Base-by-base conservation (phyloP, 2,888 invertebrate species). In the Beris chalybata region DNA sequence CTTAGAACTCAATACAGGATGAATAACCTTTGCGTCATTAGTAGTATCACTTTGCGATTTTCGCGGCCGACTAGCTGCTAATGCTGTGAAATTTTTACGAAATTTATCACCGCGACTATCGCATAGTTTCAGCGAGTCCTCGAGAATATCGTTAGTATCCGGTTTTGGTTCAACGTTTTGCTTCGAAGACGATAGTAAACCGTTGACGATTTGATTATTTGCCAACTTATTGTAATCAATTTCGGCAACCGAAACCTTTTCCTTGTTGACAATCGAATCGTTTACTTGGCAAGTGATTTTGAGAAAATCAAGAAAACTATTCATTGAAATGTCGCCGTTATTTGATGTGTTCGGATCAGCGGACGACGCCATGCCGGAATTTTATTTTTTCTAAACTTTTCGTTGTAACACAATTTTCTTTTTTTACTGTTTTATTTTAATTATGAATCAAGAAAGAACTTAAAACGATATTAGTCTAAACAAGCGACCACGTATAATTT, bases 221-320 rank as follows among this genome's bases (percentile, higher is more conserved):
- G 77, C 75, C 66, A 81, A 73, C 38, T 73, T 61, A 71, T 78
- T 71, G 38, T 79, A 79, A 70, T 79, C 71, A 57, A 76, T 71
- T 52, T 72, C 65, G 5, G 45, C 12, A 0, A 15, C 12, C 12
- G 58, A 45, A 48, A 67, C 66, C 29, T 31, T 59, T 38, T 61
- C 43, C 15, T 61, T 61, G 38, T 61, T 61, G 6, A 47, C 22
- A 54, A 80, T 79, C 72, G 79, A 77, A 71, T 81, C 79, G 72
- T 80, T 78, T 9, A 81, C 77, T 71, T 78, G 79, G 74, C 79
- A 81, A 38, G 79, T 77, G 67, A 79, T 76, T 75, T 81, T 80
- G 50, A 81, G 71, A 74, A 81, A 80, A 66, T 80, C 77, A 32
- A 81, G 72, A 74, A 81, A 81, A 52, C 81, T 77, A 70, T 78